phyloP scores from a whole-genome alignment of 2,113 vertebrate genomes.

The Mobula hypostoma region DNA sequence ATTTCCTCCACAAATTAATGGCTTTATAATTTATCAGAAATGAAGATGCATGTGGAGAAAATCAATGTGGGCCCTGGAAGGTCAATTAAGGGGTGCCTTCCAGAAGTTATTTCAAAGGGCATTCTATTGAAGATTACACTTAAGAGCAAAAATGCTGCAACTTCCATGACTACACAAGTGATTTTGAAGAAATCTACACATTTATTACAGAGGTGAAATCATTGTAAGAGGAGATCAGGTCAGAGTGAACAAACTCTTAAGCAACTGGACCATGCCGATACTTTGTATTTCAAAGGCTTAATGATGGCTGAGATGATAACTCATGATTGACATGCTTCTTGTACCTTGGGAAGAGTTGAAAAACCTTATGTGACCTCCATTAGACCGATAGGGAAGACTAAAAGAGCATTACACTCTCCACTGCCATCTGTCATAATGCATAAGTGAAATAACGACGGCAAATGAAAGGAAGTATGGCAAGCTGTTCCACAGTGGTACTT shows the following conservation, averaged over 20 bases:
- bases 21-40: slow-evolving; percentile 99
- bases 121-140: background rate
- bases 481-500: slow-evolving; percentile 64
- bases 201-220: slow-evolving; percentile 29
- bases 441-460: slow-evolving; percentile 72
- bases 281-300: slow-evolving; percentile 64
- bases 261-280: slow-evolving; percentile 56
- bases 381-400: slow-evolving; percentile 70
- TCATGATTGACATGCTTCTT: slow-evolving; percentile 75
- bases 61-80: slow-evolving; percentile 91
- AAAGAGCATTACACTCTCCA: slow-evolving; percentile 68
- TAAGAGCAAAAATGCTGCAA: slow-evolving; percentile 28
- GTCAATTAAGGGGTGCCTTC: slow-evolving; percentile 78
- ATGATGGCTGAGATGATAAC: slow-evolving; percentile 70
- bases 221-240: slow-evolving; percentile 42
- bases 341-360: slow-evolving; percentile 71
- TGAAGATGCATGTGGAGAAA: slow-evolving; percentile 88
- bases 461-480: slow-evolving; percentile 47
- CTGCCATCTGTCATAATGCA: slow-evolving; percentile 80
- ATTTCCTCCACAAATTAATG: slow-evolving; percentile 98
- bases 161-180: slow-evolving; percentile 12
- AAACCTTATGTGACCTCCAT: slow-evolving; percentile 77
- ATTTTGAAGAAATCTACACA: slow-evolving; percentile 8
- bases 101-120: slow-evolving; percentile 62
- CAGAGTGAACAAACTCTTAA: slow-evolving; percentile 50